These are phyloP conservation scores for Dromaius novaehollandiae DNA, from an alignment of 2,113 vertebrate genomes.

Conservation along the genomic window DNA sequence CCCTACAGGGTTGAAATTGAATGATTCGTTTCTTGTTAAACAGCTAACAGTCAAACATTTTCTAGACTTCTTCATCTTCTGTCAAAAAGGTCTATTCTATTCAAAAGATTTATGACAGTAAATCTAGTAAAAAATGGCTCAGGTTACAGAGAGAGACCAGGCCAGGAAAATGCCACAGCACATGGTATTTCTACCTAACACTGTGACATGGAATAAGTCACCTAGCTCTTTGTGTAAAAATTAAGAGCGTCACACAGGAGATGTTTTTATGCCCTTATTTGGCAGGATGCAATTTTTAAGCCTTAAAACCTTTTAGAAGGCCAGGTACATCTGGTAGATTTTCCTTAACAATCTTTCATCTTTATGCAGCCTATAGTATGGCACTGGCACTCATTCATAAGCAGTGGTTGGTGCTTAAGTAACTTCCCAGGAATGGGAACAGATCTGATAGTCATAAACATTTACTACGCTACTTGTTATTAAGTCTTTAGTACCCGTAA, in stretches of 20 bases:
- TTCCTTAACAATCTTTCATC: not conserved
- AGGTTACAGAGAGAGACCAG: not conserved
- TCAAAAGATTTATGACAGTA: constrained; percentile 16
- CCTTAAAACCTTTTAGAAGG: not conserved
- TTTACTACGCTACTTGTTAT: not conserved
- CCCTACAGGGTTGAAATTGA: constrained; percentile 16
- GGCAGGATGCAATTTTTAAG: not conserved
- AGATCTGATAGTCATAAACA: not conserved
- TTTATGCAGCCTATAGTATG: not conserved
- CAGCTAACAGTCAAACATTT: not conserved
- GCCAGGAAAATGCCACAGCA: not conserved
- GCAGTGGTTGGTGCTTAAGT: not conserved
- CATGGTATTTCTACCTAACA: not conserved
- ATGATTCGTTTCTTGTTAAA: constrained; percentile 37
- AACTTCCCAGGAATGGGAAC: not conserved
- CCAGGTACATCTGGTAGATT: not conserved
- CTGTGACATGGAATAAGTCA: not conserved
- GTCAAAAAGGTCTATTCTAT: constrained; percentile 38
- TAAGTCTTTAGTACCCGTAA: not conserved
- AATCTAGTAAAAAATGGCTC: not conserved
- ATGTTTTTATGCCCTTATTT: not conserved
- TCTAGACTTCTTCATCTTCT: constrained; percentile 29
- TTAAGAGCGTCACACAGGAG: not conserved
- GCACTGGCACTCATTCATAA: not conserved
- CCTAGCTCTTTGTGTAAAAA: not conserved